Evolutionary conservation across 2,113 vertebrate species (phyloP).

Genomic region (Cheirogaleus medius): DNA sequence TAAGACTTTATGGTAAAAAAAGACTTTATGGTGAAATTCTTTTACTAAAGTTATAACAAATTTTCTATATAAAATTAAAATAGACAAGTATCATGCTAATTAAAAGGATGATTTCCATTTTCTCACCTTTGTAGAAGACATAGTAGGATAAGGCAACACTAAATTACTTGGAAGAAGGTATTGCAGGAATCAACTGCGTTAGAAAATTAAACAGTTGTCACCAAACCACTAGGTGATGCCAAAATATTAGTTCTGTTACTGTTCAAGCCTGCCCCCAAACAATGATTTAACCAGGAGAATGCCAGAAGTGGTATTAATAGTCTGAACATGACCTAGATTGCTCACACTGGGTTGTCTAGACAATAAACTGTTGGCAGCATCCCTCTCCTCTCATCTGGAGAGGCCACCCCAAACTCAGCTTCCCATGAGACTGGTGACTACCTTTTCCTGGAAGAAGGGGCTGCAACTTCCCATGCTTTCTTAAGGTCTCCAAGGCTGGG

Average conservation of each 20-base stretch:
- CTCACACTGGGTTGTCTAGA: not conserved
- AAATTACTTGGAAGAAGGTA: not conserved
- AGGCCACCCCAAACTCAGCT: not conserved
- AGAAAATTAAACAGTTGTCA: slow-evolving; percentile 46
- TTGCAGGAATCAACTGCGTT: not conserved
- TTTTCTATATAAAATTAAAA: not conserved
- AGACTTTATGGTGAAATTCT: not conserved
- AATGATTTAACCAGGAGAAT: slow-evolving; percentile 6
- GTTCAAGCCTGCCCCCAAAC: not conserved
- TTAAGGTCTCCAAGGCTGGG: not conserved
- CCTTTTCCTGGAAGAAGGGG: not conserved
- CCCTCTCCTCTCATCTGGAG: not conserved
- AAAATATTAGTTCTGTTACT: slow-evolving; percentile 6
- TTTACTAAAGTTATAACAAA: not conserved
- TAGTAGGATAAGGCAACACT: not conserved
- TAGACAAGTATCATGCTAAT: not conserved
- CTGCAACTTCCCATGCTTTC: not conserved
- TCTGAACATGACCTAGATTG: not conserved
- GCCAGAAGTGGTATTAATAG: not conserved
- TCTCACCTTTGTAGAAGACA: not conserved
- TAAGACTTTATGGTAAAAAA: not conserved
- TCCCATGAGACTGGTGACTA: not conserved
- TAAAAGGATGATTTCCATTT: not conserved
- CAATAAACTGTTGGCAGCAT: not conserved
- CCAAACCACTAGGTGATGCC: not conserved